Evolutionary conservation across 2,113 vertebrate genomes (phyloP), one percentile per base, ranked within the genome.

Genomic region (Bos javanicus): DNA sequence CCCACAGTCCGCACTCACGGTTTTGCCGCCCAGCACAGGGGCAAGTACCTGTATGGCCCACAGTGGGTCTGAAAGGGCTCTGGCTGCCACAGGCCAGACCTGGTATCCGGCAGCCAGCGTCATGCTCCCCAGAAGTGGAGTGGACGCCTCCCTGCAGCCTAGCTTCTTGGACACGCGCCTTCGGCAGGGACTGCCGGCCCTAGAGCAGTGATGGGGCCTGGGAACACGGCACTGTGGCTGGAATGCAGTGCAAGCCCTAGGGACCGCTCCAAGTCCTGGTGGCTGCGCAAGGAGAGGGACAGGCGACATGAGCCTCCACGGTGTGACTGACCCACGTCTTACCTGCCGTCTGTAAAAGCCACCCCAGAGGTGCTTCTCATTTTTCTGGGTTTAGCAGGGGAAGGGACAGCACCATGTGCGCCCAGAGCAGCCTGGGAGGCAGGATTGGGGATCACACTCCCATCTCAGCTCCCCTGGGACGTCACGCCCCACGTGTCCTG

Each of bases 31-130:
- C 23, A 8, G 85, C 21, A 2, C 6, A 7, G 6, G 7, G 9
- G 1, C 2, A 28, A 39, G 39, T 12, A 3, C 57, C 59, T 0
- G 13, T 9, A 12, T 19, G 50, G 30, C 59, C 12, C 0, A 1
- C 3, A 0, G 0, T 25, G 2, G 0, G 5, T 14, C 57, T 39
- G 25, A 12, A 39, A 21, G 56, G 4, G 33, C n/a, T 36, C 16
- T 46, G 17, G 10, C 12, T 5, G 4, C 54, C 48, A 0, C 2
- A 0, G 39, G 78, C 30, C 43, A 19, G 89, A 33, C 5, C n/a
- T 1, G 4, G 91, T 3, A 11, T 54, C 56, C 10, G 0, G 16
- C 1, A 0, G 46, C 26, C 1, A 5, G 21, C 2, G 0, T 17
- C 0, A 8, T 62, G 8, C 7, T 6, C 0, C 26, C 11, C 7